phyloP scores from a whole-genome alignment of 53 echinoderm and acorn worm genomes.

The Hippasteria phrygiana region DNA sequence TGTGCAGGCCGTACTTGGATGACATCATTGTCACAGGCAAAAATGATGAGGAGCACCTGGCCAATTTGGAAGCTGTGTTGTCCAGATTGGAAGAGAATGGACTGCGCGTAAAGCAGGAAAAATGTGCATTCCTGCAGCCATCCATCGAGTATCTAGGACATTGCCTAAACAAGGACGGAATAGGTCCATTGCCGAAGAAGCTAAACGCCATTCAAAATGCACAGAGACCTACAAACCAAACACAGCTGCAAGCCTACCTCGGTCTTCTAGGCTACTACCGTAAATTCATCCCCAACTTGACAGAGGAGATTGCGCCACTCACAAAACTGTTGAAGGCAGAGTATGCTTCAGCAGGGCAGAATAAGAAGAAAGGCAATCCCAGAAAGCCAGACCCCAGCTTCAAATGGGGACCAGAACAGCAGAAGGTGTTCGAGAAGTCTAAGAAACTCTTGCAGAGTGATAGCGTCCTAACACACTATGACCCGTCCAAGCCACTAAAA shows the following conservation, averaged over 20 bases:
- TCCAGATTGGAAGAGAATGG: constrained; percentile 1
- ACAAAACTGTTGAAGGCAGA: too few relatives aligned
- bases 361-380: too few relatives aligned
- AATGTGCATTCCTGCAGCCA: constrained; percentile 65
- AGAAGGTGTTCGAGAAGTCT: too few relatives aligned
- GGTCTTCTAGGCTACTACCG: constrained; percentile 67
- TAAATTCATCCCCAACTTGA: constrained; percentile 60
- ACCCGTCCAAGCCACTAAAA: too few relatives aligned
- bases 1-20: constrained; percentile 75
- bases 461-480: too few relatives aligned
- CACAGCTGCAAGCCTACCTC: constrained; percentile 64
- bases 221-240: constrained; percentile 63
- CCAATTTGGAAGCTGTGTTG: constrained; percentile 62
- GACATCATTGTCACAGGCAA: constrained; percentile 75
- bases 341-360: too few relatives aligned
- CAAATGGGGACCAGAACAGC: too few relatives aligned
- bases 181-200: constrained; percentile 49
- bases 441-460: too few relatives aligned
- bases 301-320: constrained; percentile 30
- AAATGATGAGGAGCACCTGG: constrained; percentile 61
- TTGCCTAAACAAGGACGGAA: constrained; percentile 38
- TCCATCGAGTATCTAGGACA: constrained; percentile 62
- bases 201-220: constrained; percentile 49
- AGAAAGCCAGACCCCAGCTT: too few relatives aligned
- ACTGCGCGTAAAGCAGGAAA: constrained; percentile 53